Base-by-base conservation (phyloP, 2,797 vertebrate genomes). In the Harpagifer antarcticus region DNA sequence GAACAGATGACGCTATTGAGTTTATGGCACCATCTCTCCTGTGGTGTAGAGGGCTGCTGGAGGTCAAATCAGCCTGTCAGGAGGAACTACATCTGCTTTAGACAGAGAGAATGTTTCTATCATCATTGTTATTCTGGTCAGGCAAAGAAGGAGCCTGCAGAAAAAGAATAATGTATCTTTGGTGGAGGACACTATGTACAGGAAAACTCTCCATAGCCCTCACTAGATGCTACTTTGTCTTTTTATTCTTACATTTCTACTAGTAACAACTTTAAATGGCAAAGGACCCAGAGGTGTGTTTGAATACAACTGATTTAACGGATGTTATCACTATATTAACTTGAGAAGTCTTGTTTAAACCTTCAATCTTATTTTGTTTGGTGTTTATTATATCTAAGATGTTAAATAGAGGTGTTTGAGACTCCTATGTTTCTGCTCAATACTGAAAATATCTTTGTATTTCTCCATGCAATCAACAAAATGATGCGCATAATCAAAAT, bases 111-210 rank as follows among this genome's bases (percentile, higher is more conserved):
- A 73, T 84, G 59, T 81, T 49, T 86, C 60, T 67, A 40, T 84
- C 72, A 65, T 82, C 74, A 87, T 92, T 92, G 82, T 76, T 92
- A 90, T 92, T 91, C 90, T 84, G 76, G 78, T 89, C 90, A 93
- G 88, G 87, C 71, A 83, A 84, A 82, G 74, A 86, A 79, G 85
- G 62, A 74, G 81, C 68, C 70, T 71, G 72, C 82, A 83, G 72
- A 74, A 76, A 65, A 74, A 79, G 33, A 82, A 67, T 45, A 67
- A 79, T 83, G 65, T 70, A 78, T 86, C 73, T 88, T 79, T 80
- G 83, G 68, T 64, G 68, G 63, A 91, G 90, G 88, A 84, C 79
- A 74, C 16, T 52, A n/a, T 45, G 27, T 15, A 58, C 37, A 68
- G 47, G 81, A 52, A 54, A 58, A 77, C 45, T 54, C 27, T 72